Base-by-base conservation (phyloP, 2,113 vertebrate species). In the Eclectus roratus region DNA sequence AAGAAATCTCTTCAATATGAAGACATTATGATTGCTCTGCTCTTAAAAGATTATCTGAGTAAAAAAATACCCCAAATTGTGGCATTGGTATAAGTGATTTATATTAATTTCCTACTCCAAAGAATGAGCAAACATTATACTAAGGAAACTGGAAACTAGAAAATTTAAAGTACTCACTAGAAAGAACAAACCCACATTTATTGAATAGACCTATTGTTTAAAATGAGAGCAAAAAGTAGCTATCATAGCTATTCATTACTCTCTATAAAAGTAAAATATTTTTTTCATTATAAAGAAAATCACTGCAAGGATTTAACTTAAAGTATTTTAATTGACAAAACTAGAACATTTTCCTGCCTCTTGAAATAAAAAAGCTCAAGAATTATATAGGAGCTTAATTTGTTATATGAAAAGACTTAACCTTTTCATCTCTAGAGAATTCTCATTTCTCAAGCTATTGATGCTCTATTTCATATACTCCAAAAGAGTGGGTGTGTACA, bases 151-250 rank as follows among this genome's bases (percentile, higher is more conserved):
- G 53, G 76, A 91, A 94, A 89, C 63, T 77, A 80, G 53, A 70
- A 87, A 80, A 80, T 81, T 55, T 92, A 50, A 94, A 91, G 53
- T 74, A 77, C 53, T 77, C 14, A 68, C 70, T 93, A 92, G 92
- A 91, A 90, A 91, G 68, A 94, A 88, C 16, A 93, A 93, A 93
- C 55, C 0, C 11, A 46, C 8, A 28, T 76, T 88, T 78, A 61
- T 92, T 96, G 72, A 96, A 96, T 92, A 88, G 93, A 58, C 28
- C 35, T 71, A 88, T 90, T 97, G 82, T 92, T 94, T 70, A 88
- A 93, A 96, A 83, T 64, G 44, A 81, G 44, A 72, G 15, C 24
- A 65, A 89, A 95, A 92, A 56, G 27, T 44, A 86, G 53, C 60
- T 85, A 72, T 89, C 55, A 44, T 68, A 93, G 18, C 56, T 78